phyloP scores from a whole-genome alignment of 2,888 invertebrate genomes.

The Aelia acuminata region DNA sequence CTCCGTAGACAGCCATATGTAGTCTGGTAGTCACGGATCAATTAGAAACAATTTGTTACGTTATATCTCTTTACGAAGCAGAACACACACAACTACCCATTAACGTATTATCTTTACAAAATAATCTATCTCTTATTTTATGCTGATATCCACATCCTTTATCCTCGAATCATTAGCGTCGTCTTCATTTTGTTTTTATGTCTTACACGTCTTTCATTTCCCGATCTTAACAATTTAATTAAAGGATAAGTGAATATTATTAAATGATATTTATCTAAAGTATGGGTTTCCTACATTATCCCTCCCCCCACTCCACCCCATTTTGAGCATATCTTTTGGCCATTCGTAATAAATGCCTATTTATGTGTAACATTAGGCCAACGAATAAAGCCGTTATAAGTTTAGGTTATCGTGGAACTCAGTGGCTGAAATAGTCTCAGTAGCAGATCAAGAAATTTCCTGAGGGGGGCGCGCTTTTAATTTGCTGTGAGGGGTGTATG shows the following conservation, averaged over 20 bases:
- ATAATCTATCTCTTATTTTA: conserved; percentile 8
- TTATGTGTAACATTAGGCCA: neutral
- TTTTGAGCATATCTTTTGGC: neutral
- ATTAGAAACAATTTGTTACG: conserved; percentile 20
- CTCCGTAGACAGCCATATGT: neutral
- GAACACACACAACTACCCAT: neutral
- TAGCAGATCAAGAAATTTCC: no score
- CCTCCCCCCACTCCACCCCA: neutral
- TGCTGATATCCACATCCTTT: conserved; percentile 13
- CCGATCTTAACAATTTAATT: neutral
- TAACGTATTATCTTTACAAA: neutral
- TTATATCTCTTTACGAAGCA: neutral
- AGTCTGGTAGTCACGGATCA: neutral
- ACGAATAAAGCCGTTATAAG: neutral
- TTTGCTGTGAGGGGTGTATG: no score
- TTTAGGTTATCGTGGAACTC: no score
- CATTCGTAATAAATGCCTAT: neutral
- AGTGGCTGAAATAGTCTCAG: no score
- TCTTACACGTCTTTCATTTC: neutral
- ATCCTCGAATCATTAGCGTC: neutral
- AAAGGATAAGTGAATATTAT: conserved; percentile 24
- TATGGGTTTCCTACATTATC: neutral
- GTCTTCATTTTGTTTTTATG: conserved; percentile 3
- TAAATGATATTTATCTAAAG: conserved; percentile 1
- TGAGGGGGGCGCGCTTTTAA: no score